Evolutionary conservation across 2,888 invertebrate species (phyloP).

Genomic region (Volucella zonaria): DNA sequence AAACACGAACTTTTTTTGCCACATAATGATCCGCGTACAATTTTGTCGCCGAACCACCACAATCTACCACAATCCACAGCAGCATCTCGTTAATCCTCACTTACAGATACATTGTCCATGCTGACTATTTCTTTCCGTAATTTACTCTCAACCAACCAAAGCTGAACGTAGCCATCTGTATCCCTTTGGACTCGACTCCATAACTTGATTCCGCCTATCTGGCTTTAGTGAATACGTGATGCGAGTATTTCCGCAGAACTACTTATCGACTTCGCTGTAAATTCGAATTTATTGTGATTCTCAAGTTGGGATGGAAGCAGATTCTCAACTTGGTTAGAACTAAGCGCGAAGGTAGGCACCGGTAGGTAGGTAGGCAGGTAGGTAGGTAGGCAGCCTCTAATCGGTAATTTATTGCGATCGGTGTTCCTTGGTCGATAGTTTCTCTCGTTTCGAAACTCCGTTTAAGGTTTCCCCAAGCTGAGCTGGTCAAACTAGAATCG

Average conservation of each 20-base stretch:
- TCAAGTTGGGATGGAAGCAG: too few species aligned
- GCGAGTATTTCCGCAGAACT: slow-evolving; percentile 56
- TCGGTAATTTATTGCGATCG: slow-evolving; percentile 80
- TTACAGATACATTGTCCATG: slow-evolving; percentile 16
- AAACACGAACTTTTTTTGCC: slow-evolving; percentile 52
- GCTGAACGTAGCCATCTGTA: slow-evolving; percentile 50
- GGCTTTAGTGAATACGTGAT: slow-evolving; percentile 24
- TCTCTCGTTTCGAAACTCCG: slow-evolving; percentile 11
- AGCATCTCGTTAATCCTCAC: slow-evolving; percentile 56
- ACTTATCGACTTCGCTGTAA: slow-evolving; percentile 69
- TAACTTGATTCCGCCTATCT: not conserved
- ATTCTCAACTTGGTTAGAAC: slow-evolving; percentile 28
- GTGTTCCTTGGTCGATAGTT: slow-evolving; percentile 65
- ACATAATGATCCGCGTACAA: slow-evolving; percentile 56
- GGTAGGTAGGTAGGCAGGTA: slow-evolving; percentile 72
- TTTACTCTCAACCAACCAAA: slow-evolving; percentile 46
- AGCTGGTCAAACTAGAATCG: slow-evolving; percentile 51
- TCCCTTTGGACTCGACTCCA: slow-evolving; percentile 10
- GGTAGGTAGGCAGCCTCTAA: slow-evolving; percentile 77
- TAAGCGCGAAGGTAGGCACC: slow-evolving; percentile 46
- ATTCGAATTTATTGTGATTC: slow-evolving; percentile 72
- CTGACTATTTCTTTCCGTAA: slow-evolving; percentile 55
- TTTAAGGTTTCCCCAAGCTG: slow-evolving; percentile 38
- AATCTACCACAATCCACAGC: slow-evolving; percentile 1
- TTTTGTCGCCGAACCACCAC: slow-evolving; percentile 33